Evolutionary conservation across 2,888 invertebrate genomes (phyloP).

Genomic region (Lithophane leautieri): DNA sequence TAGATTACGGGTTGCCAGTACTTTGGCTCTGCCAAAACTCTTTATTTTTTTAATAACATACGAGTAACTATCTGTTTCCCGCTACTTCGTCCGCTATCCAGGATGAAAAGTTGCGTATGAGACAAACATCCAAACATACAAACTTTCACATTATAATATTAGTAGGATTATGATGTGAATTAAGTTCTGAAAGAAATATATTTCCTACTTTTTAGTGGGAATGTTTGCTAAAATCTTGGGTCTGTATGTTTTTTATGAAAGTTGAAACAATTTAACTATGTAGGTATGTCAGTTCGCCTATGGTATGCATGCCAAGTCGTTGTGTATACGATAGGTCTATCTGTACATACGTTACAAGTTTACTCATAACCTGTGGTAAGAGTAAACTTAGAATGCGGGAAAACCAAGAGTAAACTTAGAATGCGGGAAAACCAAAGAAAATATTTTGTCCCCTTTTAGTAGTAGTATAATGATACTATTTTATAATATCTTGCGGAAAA

Average conservation of each 20-base stretch:
- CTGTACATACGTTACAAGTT: no score
- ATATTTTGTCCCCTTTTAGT: neutral
- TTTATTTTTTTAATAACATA: no score
- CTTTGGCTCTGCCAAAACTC: no score
- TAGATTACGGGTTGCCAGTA: no score
- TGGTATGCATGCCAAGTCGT: neutral
- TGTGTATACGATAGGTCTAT: no score
- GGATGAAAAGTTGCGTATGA: no score
- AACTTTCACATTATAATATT: no score
- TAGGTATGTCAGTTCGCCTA: neutral
- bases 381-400: no score
- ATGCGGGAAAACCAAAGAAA: neutral
- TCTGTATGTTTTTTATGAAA: neutral
- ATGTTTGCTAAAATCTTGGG: neutral
- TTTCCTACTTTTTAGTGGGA: no score
- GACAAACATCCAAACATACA: no score
- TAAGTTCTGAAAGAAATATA: neutral
- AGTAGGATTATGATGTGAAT: no score
- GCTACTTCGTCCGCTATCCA: neutral
- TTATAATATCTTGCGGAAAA: constrained; percentile 2
- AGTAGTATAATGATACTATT: neutral
- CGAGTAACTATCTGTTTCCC: no score
- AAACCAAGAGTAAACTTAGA: neutral
- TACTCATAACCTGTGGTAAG: neutral
- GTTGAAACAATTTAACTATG: neutral